Percentiles rank a stretch among this genome's conserved stretches.
These are phyloP conservation scores for Sycophaga agraensis DNA, from an alignment of 1,140 invertebrate species.

Conservation along the genomic window DNA sequence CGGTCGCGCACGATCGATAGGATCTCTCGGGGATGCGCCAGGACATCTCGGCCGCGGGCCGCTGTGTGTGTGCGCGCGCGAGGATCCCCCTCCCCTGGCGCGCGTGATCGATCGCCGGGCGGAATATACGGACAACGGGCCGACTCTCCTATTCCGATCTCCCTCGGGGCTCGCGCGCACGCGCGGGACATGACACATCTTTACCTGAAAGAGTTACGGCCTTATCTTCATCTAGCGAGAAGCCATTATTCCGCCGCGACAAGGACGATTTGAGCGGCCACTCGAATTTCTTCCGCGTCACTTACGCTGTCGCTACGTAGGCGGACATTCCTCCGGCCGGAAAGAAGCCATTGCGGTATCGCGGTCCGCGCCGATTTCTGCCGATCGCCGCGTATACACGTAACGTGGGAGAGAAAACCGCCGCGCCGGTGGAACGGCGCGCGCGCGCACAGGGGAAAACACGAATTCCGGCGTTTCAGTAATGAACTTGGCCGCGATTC, in stretches of 20 bases:
- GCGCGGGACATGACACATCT: slow-evolving; percentile 25
- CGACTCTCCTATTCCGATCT: slow-evolving; percentile 20
- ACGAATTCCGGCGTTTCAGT: slow-evolving; percentile 16
- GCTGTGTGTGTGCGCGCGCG: no score
- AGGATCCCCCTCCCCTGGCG: background rate
- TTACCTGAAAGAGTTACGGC: slow-evolving; percentile 26
- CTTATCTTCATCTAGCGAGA: slow-evolving; percentile 28
- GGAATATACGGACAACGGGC: background rate
- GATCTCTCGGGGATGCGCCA: background rate
- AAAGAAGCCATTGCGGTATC: background rate
- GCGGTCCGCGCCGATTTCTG: background rate
- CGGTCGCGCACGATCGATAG: slow-evolving; percentile 12
- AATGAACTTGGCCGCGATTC: slow-evolving; percentile 24
- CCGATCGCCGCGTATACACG: background rate
- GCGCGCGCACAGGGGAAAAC: background rate
- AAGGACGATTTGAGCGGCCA: slow-evolving; percentile 10
- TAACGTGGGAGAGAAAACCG: slow-evolving; percentile 11
- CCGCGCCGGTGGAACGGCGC: no score
- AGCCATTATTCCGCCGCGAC: slow-evolving; percentile 24
- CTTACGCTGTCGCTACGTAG: background rate
- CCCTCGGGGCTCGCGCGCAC: no score
- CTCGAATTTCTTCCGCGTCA: slow-evolving; percentile 22
- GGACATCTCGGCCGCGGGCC: no score
- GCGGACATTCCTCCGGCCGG: slow-evolving; percentile 1
- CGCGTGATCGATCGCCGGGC: slow-evolving; percentile 24